Evolutionary conservation across 1,140 invertebrate species (phyloP), one percentile per base, ranked within the genome.

Genomic region (Eriocheir sinensis): DNA sequence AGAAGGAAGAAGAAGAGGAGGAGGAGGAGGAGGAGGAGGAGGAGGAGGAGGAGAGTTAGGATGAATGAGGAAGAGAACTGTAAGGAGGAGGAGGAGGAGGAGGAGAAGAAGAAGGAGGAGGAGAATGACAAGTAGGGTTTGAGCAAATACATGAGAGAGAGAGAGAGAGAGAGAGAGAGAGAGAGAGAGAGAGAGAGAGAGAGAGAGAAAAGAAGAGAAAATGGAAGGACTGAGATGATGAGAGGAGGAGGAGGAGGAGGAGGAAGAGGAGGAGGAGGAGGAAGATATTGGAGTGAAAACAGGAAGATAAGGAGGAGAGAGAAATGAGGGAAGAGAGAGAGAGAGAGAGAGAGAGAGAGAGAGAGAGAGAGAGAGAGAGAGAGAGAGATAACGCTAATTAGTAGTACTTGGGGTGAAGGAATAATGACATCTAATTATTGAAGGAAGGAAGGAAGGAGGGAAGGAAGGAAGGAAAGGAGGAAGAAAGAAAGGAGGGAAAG

Each of bases 311-410:
- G n/a, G 27, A 72, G 60, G 48, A 53, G 48, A 53, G 48, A 53
- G 48, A 53, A 21, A 53, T 9, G 21, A n/a, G 6, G 85, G 38
- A 21, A 86, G 36, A 38, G 41, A 40, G 41, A 86, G 41, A 86
- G 41, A 86, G 41, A 86, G 85, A 40, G 32, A 86, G 36, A 86
- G 85, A 86, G 85, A 40, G 85, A 86, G 36, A 38, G 85, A 86
- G 85, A 38, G 36, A 86, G 60, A 72, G 60, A 72, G 60, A 72
- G 60, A 60, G 53, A 60, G 53, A 27, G 21, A 27, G 21, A 27
- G 21, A 60, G 53, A 60, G 53, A 60, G 53, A 60, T 60, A 60
- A 60, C 9, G 53, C 9, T 60, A 60, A 60, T 60, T 60, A 60
- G 53, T 1, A 72, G 60, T 21, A n/a, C n/a, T n/a, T 72, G 27